These are phyloP conservation scores for Myotis daubentonii DNA, from an alignment of 2,797 vertebrate genomes.

Conservation along the genomic window DNA sequence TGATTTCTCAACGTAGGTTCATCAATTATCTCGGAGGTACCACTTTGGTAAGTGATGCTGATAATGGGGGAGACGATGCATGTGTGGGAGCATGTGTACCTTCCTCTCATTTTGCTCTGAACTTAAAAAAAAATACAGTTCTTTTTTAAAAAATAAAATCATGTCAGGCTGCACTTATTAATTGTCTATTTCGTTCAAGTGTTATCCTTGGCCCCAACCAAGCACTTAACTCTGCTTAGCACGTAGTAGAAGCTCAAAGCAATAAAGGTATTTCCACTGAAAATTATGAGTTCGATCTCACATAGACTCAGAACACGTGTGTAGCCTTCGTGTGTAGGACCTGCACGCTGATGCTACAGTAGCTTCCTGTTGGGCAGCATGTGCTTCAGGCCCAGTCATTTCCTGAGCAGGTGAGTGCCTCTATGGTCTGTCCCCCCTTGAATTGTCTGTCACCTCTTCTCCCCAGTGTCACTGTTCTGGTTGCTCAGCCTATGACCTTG, in stretches of 20 bases:
- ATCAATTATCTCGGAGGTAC: not conserved
- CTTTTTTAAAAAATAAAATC: not conserved
- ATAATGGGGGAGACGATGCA: not conserved
- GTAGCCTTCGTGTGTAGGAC: not conserved
- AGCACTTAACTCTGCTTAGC: not conserved
- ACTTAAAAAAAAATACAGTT: not conserved
- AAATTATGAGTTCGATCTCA: not conserved
- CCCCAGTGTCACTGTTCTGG: not conserved
- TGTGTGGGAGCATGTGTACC: not conserved
- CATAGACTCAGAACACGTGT: not conserved
- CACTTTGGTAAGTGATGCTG: not conserved
- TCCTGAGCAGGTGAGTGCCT: not conserved
- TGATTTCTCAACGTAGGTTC: not conserved
- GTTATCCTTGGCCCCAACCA: not conserved
- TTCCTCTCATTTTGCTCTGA: not conserved
- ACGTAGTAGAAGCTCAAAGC: not conserved
- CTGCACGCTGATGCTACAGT: not conserved
- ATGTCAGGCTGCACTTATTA: not conserved
- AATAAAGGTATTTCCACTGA: not conserved
- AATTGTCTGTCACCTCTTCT: not conserved
- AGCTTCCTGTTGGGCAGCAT: not conserved
- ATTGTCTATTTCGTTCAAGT: not conserved
- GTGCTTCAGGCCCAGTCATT: not conserved
- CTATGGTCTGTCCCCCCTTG: not conserved
- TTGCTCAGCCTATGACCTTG: not conserved